Evolutionary conservation across 2,888 invertebrate genomes (phyloP), one percentile per base, ranked within the genome.

Genomic region (Isotomurus palustris): DNA sequence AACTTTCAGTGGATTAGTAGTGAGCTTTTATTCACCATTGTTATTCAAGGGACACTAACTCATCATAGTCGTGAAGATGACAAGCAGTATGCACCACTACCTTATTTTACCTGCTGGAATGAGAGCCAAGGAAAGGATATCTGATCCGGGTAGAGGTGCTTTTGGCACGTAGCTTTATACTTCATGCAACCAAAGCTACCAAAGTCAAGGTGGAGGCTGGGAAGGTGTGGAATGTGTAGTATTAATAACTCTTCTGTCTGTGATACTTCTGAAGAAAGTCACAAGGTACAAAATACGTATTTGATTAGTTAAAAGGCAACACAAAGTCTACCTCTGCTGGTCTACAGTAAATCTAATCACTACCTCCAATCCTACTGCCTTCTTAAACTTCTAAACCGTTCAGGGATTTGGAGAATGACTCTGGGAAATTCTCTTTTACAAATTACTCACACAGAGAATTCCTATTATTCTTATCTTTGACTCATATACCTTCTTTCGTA

Each of bases 361-460:
- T 10, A 48, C 22, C 19, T n/a, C n/a, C n/a, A n/a, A n/a, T n/a
- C n/a, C n/a, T n/a, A n/a, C n/a, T n/a, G n/a, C n/a, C n/a, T n/a
- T n/a, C n/a, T n/a, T n/a, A 32, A 27, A 48, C 2, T 21, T 27
- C 32, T 35, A 48, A 35, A 35, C 35, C 32, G 48, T n/a, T n/a
- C n/a, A 22, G 45, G 60, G 56, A 60, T 60, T 60, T 60, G 21
- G 57, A 60, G 54, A 58, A 51, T 63, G 63, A 63, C 63, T 63
- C 51, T 60, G 57, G 58, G 58, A 63, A 63, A 60, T 47, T 58
- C 40, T 40, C 32, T 10, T 32, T 3, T 50, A 50, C 51, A 52
- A 58, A 48, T 36, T 36, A 45, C 27, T 51, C n/a, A n/a, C n/a
- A 49, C 53, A 59, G 60, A 58, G 55, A 56, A 45, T 50, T 58